phyloP scores from a whole-genome alignment of 1,140 invertebrate species.

The Pseudomyrmex sp. region DNA sequence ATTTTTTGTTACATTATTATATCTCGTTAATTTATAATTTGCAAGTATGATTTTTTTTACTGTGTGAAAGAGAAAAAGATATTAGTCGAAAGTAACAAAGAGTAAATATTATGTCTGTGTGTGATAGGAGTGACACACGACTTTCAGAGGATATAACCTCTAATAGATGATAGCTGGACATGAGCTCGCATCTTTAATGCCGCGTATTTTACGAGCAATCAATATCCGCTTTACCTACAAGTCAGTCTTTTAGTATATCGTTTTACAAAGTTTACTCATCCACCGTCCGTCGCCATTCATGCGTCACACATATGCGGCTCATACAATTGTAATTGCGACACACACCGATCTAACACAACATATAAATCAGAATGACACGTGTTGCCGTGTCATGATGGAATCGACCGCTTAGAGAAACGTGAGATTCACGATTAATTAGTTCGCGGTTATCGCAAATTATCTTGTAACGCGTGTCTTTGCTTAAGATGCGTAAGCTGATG shows the following conservation, averaged over 20 bases:
- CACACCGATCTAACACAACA: no score
- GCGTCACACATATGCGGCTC: neutral
- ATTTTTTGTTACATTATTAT: no score
- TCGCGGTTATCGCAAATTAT: neutral
- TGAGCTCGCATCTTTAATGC: neutral
- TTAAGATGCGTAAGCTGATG: neutral
- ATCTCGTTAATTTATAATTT: no score
- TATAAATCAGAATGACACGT: neutral
- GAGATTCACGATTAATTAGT: neutral
- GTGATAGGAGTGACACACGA: no score
- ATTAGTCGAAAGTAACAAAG: neutral
- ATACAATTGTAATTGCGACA: conserved; percentile 6
- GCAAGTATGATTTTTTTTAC: no score
- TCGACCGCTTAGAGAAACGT: neutral
- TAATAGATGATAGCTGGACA: neutral
- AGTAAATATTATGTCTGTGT: neutral
- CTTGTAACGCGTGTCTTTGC: neutral
- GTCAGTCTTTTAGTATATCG: conserved; percentile 1
- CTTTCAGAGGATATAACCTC: neutral
- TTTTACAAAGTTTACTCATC: neutral
- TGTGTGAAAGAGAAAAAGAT: no score
- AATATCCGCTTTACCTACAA: neutral
- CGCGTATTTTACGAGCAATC: conserved; percentile 1
- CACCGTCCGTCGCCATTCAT: neutral
- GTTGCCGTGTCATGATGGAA: neutral